Evolutionary conservation across 2,113 vertebrate genomes (phyloP).

Genomic region (Accipiter virgatus): DNA sequence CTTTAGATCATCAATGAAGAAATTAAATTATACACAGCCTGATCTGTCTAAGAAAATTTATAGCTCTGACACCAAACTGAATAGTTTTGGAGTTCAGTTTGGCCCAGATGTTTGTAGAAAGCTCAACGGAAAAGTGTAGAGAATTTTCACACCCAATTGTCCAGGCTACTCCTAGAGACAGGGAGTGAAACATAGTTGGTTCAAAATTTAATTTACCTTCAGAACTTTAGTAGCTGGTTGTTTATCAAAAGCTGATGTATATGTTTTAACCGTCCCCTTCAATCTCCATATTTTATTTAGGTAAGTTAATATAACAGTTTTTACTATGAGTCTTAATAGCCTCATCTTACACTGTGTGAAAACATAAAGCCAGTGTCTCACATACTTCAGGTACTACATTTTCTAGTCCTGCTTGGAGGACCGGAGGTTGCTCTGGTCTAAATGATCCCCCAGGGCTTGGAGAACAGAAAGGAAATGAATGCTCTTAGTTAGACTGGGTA

Average conservation of each 20-base stretch:
- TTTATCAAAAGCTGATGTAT: background rate
- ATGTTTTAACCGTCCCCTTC: background rate
- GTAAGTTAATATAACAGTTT: background rate
- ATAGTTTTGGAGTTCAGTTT: background rate
- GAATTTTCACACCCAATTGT: background rate
- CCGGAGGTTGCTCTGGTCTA: background rate
- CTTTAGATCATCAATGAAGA: background rate
- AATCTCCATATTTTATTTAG: background rate
- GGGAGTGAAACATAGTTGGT: background rate
- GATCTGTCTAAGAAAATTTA: background rate
- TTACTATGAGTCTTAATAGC: background rate
- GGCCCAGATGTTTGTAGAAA: background rate
- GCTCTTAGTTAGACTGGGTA: background rate
- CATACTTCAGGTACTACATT: background rate
- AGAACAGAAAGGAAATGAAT: background rate
- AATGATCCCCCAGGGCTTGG: background rate
- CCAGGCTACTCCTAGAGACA: background rate
- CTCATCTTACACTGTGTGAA: background rate
- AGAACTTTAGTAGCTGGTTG: background rate
- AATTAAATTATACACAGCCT: background rate
- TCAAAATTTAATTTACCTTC: background rate
- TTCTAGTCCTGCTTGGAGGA: background rate
- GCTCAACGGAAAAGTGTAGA: background rate
- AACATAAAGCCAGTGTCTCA: background rate
- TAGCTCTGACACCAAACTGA: background rate